A percentile compares a stretch with the other conserved stretches of the same genome.
phyloP scores from a whole-genome alignment of 2,797 vertebrate genomes.

The Coilia nasus region DNA sequence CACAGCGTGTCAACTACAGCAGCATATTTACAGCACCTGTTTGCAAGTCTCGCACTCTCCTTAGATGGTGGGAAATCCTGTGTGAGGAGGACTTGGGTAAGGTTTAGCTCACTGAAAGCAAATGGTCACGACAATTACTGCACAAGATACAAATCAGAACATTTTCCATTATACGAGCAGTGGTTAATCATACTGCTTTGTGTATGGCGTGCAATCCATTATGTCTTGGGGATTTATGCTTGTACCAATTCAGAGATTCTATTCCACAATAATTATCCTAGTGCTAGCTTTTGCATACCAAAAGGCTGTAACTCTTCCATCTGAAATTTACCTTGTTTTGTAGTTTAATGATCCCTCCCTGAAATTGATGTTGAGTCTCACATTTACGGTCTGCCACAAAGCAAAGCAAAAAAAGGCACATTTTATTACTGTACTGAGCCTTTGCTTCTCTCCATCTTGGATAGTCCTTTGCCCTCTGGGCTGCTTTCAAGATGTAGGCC shows the following conservation, averaged over 20 bases:
- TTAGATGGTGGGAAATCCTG: neutral
- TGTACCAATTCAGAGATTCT: slow-evolving; percentile 18
- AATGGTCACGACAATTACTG: slow-evolving; percentile 20
- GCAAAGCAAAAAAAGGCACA: neutral
- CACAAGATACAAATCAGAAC: slow-evolving; percentile 7
- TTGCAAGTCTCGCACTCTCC: neutral
- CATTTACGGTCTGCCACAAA: neutral
- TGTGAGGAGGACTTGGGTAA: neutral
- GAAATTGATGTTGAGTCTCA: neutral
- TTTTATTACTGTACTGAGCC: neutral
- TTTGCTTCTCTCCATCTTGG: neutral
- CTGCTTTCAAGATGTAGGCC: slow-evolving; percentile 1
- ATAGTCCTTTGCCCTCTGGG: neutral
- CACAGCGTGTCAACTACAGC: neutral
- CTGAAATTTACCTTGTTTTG: neutral
- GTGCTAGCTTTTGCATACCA: slow-evolving; percentile 11
- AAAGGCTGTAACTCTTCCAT: neutral
- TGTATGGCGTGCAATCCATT: slow-evolving; percentile 22
- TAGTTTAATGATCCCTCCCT: neutral
- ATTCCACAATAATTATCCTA: slow-evolving; percentile 3
- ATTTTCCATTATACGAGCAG: slow-evolving; percentile 11
- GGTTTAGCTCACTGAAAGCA: neutral
- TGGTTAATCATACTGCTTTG: slow-evolving; percentile 16
- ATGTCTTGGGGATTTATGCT: slow-evolving; percentile 15
- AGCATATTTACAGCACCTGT: neutral